Evolutionary conservation across 2,113 vertebrate genomes (phyloP).

Genomic region (Gadus chalcogrammus): DNA sequence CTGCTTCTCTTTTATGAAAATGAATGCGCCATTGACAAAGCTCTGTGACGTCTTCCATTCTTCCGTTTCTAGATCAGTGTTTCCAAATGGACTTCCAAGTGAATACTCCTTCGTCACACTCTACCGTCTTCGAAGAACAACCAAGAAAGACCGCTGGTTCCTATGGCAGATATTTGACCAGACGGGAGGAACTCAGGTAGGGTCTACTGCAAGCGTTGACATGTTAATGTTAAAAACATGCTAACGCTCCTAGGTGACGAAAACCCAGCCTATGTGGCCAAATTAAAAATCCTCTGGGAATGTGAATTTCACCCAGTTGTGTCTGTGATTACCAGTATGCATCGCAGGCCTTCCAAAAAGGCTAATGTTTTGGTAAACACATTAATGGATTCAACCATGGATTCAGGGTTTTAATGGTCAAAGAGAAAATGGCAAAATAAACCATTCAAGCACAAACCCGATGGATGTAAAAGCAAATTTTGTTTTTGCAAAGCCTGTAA

Average conservation of each 20-base stretch:
- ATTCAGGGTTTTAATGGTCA: too few relatives aligned
- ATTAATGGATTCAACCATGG: too few relatives aligned
- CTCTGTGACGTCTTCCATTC: conserved; percentile 1
- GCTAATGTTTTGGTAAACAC: too few relatives aligned
- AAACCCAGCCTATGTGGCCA: not conserved
- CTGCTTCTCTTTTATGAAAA: not conserved
- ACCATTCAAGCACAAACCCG: too few relatives aligned
- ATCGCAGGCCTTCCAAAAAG: too few relatives aligned
- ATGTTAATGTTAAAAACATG: too few relatives aligned
- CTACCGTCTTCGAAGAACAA: conserved; percentile 86
- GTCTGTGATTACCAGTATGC: too few relatives aligned
- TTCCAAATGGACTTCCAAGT: conserved; percentile 84
- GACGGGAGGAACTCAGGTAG: conserved; percentile 82
- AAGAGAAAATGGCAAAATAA: too few relatives aligned
- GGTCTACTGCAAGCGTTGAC: not conserved
- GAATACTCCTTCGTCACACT: conserved; percentile 81
- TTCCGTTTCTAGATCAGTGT: conserved; percentile 73
- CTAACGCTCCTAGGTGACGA: not conserved
- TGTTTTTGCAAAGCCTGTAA: too few relatives aligned
- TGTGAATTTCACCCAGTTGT: too few relatives aligned
- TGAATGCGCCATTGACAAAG: too few relatives aligned
- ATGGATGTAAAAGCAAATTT: too few relatives aligned
- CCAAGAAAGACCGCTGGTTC: conserved; percentile 92
- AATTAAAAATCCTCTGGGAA: not conserved
- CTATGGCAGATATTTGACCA: conserved; percentile 90